Percentiles rank a stretch among this genome's conserved stretches.
Evolutionary conservation across 2,113 vertebrate genomes (phyloP).

Genomic region (Zapornia atra): DNA sequence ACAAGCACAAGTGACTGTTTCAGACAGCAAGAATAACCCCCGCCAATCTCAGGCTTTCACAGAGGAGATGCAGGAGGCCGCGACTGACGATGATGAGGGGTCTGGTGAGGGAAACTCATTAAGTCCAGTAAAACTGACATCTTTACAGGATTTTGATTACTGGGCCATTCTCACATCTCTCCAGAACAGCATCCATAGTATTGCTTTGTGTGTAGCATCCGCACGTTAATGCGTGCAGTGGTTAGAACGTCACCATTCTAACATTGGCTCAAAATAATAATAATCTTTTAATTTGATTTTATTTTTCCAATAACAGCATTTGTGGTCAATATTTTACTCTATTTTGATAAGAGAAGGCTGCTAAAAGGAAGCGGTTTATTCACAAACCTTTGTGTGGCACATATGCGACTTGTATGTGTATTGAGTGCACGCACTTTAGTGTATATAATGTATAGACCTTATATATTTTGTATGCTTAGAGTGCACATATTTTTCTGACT

Average conservation of each 20-base stretch:
- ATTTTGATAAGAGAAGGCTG: conserved; percentile 79
- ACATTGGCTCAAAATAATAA: conserved; percentile 26
- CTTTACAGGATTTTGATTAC: conserved; percentile 76
- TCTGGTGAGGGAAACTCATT: conserved; percentile 94
- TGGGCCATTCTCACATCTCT: conserved; percentile 80
- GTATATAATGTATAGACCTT: not conserved
- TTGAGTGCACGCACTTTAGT: not conserved
- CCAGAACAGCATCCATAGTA: conserved; percentile 73
- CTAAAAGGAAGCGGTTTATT: conserved; percentile 73
- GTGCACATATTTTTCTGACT: not conserved
- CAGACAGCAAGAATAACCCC: conserved; percentile 80
- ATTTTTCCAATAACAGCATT: conserved; percentile 23
- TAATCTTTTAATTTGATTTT: not conserved
- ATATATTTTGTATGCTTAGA: not conserved
- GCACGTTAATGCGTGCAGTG: conserved; percentile 62
- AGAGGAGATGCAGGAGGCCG: conserved; percentile 84
- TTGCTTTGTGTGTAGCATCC: conserved; percentile 73
- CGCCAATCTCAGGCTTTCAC: conserved; percentile 82
- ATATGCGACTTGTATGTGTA: not conserved
- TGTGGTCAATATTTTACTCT: conserved; percentile 24
- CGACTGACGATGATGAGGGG: conserved; percentile 83
- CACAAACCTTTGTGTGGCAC: not conserved
- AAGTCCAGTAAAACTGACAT: conserved; percentile 79
- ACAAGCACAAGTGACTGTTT: conserved; percentile 81
- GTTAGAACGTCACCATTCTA: conserved; percentile 20